phyloP scores from a whole-genome alignment of 30 jellyfish, hydroid and myxozoan species.

The Aurelia sp. region DNA sequence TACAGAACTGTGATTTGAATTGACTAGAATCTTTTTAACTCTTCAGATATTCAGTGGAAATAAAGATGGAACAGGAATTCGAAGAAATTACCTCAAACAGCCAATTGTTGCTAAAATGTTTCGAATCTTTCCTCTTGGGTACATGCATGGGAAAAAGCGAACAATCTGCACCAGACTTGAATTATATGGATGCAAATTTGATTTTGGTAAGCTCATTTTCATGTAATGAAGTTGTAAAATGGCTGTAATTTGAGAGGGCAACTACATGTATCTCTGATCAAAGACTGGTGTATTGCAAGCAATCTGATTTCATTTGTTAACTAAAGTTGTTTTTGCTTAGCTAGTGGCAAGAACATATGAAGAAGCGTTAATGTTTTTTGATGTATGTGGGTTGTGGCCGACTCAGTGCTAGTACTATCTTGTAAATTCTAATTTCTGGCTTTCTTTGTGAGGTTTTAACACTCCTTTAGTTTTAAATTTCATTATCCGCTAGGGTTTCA shows the following conservation, averaged over 20 bases:
- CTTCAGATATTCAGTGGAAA: constrained; percentile 71
- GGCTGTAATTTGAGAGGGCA: too few species aligned
- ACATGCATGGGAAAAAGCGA: constrained; percentile 74
- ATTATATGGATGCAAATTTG: constrained; percentile 86
- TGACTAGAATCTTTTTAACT: neutral
- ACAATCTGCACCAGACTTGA: constrained; percentile 80
- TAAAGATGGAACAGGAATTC: constrained; percentile 46
- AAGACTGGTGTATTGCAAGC: neutral
- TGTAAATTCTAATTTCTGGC: too few species aligned
- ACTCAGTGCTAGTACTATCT: too few species aligned
- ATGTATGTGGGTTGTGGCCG: too few species aligned
- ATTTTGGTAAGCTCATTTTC: constrained; percentile 40
- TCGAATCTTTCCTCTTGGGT: constrained; percentile 81
- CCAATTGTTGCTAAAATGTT: constrained; percentile 76
- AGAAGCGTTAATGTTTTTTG: too few species aligned
- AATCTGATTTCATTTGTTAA: too few species aligned
- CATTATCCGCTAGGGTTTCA: too few species aligned
- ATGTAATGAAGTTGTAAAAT: neutral
- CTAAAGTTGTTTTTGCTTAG: too few species aligned
- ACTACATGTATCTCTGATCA: neutral
- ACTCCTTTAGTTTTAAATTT: too few species aligned
- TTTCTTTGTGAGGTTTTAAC: too few species aligned
- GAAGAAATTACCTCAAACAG: constrained; percentile 46
- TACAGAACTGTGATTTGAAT: too few species aligned
- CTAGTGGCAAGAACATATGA: too few species aligned